phyloP scores from a whole-genome alignment of 2,888 invertebrate species.

The Anarsia innoxiella region DNA sequence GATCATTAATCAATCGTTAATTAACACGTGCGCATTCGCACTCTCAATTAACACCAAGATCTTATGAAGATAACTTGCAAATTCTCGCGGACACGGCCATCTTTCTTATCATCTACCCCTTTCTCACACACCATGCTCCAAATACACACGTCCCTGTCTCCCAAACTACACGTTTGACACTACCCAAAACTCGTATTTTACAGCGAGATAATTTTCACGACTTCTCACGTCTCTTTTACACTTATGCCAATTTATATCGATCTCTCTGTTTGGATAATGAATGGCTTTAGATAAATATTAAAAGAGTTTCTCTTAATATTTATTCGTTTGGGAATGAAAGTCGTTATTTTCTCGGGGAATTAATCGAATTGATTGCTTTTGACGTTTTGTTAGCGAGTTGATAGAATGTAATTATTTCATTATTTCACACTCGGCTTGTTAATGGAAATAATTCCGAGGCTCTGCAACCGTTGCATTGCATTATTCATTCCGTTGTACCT shows the following conservation, averaged over 20 bases:
- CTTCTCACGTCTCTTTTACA: slow-evolving; percentile 34
- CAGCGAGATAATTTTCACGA: slow-evolving; percentile 23
- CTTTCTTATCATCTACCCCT: slow-evolving; percentile 31
- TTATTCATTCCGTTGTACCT: slow-evolving; percentile 11
- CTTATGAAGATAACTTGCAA: slow-evolving; percentile 55
- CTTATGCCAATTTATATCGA: slow-evolving; percentile 21
- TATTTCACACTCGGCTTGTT: slow-evolving; percentile 36
- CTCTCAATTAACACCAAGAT: slow-evolving; percentile 59
- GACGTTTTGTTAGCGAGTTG: slow-evolving; percentile 23
- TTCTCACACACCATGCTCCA: slow-evolving; percentile 16
- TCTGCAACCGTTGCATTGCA: slow-evolving; percentile 16
- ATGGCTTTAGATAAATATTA: slow-evolving; percentile 37
- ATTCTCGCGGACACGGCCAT: slow-evolving; percentile 40
- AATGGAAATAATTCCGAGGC: slow-evolving; percentile 30
- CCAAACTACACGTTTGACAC: slow-evolving; percentile 24
- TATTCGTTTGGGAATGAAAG: slow-evolving; percentile 28
- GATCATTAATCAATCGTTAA: slow-evolving; percentile 60
- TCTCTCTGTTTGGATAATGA: slow-evolving; percentile 29
- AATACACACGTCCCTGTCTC: slow-evolving; percentile 24
- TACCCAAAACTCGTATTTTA: slow-evolving; percentile 23
- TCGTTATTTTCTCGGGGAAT: slow-evolving; percentile 36
- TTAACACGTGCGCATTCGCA: slow-evolving; percentile 51
- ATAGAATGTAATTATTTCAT: slow-evolving; percentile 42
- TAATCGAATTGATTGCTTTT: slow-evolving; percentile 35
- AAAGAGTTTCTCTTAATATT: slow-evolving; percentile 33